Evolutionary conservation across 2,888 invertebrate species (phyloP).

Genomic region (Perizoma flavofasciatum): DNA sequence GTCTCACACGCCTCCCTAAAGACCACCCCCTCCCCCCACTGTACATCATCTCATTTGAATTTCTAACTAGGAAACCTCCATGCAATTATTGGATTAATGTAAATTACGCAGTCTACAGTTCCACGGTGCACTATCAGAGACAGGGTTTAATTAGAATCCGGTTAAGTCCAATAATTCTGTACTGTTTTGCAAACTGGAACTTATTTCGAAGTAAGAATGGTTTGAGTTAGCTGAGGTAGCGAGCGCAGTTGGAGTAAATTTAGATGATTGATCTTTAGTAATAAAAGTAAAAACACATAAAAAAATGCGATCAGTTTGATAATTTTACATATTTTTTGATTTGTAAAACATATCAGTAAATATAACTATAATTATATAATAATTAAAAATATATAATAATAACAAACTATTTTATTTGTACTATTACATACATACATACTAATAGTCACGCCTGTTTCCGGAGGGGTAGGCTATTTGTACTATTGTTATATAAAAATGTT

Average conservation of each 20-base stretch:
- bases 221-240: conserved; percentile 31
- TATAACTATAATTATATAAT: no score
- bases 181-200: conserved; percentile 59
- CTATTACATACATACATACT: no score
- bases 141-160: conserved; percentile 82
- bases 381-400: no score
- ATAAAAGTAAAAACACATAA: not conserved
- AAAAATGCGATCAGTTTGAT: no score
- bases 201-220: conserved; percentile 52
- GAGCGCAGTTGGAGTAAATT: conserved; percentile 18
- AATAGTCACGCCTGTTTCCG: no score
- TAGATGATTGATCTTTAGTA: conserved; percentile 29
- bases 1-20: conserved; percentile 64
- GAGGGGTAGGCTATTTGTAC: no score
- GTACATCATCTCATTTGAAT: conserved; percentile 95
- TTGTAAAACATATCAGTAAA: no score
- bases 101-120: conserved; percentile 92
- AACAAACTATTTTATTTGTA: no score
- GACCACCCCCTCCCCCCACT: conserved; percentile 70
- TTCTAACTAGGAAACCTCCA: conserved; percentile 96
- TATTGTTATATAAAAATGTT: no score
- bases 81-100: conserved; percentile 97
- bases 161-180: conserved; percentile 78
- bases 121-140: conserved; percentile 82
- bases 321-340: no score